These are phyloP conservation scores for Cichlasoma orientale DNA, from an alignment of 2,797 vertebrate genomes.

Conservation along the genomic window DNA sequence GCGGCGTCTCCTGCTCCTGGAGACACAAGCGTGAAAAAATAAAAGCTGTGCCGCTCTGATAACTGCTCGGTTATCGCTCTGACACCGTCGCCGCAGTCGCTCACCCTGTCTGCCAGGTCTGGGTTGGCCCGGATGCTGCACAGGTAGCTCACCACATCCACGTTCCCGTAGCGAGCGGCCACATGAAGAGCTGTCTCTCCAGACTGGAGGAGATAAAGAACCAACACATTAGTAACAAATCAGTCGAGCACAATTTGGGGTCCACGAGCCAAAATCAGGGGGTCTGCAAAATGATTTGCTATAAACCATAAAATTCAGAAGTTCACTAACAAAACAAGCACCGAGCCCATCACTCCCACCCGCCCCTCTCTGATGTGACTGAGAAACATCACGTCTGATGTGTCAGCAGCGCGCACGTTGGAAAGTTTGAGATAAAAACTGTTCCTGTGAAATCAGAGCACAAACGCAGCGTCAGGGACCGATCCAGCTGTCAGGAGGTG, in stretches of 20 bases:
- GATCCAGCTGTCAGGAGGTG: rapidly evolving
- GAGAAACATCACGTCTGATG: not conserved
- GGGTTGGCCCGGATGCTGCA: conserved; percentile 91
- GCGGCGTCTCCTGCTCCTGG: conserved; percentile 94
- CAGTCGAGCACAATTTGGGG: not conserved
- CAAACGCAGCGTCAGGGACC: rapidly evolving
- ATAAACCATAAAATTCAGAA: rapidly evolving
- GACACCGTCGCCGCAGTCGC: not conserved
- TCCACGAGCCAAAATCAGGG: too few relatives aligned
- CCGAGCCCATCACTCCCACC: not conserved
- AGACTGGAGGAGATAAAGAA: conserved; percentile 79
- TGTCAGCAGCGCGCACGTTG: too few relatives aligned
- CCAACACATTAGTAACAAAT: not conserved
- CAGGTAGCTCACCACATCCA: conserved; percentile 94
- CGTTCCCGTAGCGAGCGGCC: conserved; percentile 93
- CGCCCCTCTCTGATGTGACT: not conserved
- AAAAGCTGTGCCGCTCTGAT: not conserved
- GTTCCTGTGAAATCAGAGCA: not conserved
- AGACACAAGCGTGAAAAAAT: not conserved
- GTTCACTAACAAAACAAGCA: not conserved
- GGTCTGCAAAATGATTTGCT: too few relatives aligned
- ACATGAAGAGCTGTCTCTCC: conserved; percentile 96
- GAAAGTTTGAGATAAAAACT: not conserved
- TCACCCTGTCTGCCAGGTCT: conserved; percentile 91
- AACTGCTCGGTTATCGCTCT: rapidly evolving